Conservation (phyloP, 2,797 vertebrate species). For the Chrysolophus pictus region DNA sequence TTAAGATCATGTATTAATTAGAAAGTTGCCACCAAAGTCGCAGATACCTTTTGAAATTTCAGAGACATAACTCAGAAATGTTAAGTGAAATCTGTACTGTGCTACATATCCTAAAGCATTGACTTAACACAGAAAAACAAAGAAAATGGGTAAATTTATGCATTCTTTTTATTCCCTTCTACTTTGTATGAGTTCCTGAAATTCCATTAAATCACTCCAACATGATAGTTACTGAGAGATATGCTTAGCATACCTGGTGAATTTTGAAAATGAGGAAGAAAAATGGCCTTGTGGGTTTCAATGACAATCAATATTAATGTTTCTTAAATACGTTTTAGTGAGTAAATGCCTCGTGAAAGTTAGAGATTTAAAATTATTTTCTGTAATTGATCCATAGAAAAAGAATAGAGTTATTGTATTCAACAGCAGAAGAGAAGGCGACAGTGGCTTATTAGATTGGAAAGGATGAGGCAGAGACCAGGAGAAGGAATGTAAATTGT, state of each 20-base stretch:
- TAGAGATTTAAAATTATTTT: background rate
- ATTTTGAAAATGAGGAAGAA: constrained; percentile 2
- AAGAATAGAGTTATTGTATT: background rate
- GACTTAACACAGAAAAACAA: background rate
- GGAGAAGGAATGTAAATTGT: background rate
- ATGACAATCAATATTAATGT: background rate
- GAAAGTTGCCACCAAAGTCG: background rate
- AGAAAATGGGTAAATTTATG: background rate
- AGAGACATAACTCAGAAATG: background rate
- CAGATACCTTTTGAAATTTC: background rate
- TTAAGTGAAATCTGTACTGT: background rate
- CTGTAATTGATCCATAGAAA: background rate
- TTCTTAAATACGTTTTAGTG: constrained; percentile 9
- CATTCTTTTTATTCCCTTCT: background rate
- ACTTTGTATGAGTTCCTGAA: background rate
- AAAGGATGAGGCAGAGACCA: background rate
- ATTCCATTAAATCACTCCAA: background rate
- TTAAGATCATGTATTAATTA: background rate
- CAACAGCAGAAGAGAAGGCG: background rate
- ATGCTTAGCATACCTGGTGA: background rate
- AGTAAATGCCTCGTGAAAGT: background rate
- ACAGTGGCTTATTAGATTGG: background rate
- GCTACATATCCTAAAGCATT: background rate
- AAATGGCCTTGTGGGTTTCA: background rate
- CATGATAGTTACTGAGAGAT: background rate